Base-by-base conservation (phyloP, 2,888 invertebrate species). In the Eupithecia subfuscata region DNA sequence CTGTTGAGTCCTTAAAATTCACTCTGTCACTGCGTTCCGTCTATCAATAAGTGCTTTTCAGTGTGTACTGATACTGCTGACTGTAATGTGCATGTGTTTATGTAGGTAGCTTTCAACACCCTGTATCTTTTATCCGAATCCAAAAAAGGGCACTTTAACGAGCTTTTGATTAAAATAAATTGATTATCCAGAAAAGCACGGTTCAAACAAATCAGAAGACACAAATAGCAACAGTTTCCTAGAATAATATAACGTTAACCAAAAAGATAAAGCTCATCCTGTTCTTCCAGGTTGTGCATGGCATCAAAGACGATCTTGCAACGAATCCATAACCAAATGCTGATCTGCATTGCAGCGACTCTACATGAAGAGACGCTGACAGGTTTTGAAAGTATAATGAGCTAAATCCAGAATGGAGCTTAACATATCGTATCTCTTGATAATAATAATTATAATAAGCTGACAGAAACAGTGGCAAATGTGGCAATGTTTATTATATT, bases 321-420 rank as follows among this genome's bases (percentile, higher is more conserved):
- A 76, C 48, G n/a, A 72, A 79, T 72, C 73, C 79, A 77, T 70
- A 71, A 69, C 34, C 72, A 69, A 75, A 74, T 72, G 68, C 56
- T 76, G 73, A 75, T 77, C 60, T 75, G 77, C 75, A 77, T 76
- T 70, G 74, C 74, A 72, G 67, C 65, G 64, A 74, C 60, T 22
- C 70, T 52, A 69, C 68, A 72, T 74, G 74, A 77, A 73, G 67
- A 73, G 56, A 73, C 22, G 74, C 70, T 79, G 76, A 71, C 79
- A 77, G 69, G 40, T 76, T 78, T 79, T 78, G 73, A 76, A 79
- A 79, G 77, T 78, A 79, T 77, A 79, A 78, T 79, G 71, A 71
- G 77, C 43, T 71, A 60, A 64, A 70, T 75, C 71, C 67, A 73
- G 70, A 71, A 69, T 69, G 52, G 56, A 34, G 67, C 69, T 73